Percentiles rank a stretch among this genome's conserved stretches.
Conservation (phyloP, 2,797 vertebrate genomes). For the Craterocephalus amniculus region DNA sequence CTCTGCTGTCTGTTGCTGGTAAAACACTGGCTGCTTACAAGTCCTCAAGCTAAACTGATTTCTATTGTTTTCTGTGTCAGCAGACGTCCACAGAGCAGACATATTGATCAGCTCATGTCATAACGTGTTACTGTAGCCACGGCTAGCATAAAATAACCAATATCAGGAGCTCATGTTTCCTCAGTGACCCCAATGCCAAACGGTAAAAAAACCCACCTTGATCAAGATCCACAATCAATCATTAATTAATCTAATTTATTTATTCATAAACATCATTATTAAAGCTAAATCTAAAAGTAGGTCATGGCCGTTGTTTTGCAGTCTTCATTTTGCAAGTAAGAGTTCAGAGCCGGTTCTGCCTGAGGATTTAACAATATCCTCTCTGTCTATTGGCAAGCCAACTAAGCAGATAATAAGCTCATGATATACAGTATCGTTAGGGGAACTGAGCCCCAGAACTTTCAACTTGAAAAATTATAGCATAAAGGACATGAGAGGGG, state of each 20-base stretch:
- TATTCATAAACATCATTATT: background rate
- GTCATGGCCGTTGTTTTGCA: constrained; percentile 15
- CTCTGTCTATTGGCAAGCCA: constrained; percentile 54
- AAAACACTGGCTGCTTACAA: background rate
- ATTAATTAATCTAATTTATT: background rate
- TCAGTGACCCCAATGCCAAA: background rate
- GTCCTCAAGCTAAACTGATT: background rate
- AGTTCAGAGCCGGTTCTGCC: constrained; percentile 25
- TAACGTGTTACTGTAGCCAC: background rate
- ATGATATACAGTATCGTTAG: constrained; percentile 60
- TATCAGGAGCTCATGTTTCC: background rate
- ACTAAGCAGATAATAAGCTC: constrained; percentile 64
- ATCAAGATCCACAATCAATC: background rate
- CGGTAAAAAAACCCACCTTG: background rate
- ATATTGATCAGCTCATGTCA: background rate
- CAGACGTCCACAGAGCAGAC: background rate
- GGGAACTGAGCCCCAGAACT: constrained; percentile 65
- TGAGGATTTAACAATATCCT: constrained; percentile 47
- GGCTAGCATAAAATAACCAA: background rate
- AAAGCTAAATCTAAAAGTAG: constrained; percentile 11
- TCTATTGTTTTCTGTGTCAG: background rate
- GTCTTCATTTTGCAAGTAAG: constrained; percentile 5
- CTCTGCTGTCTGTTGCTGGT: background rate
- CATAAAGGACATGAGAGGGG: constrained; percentile 43
- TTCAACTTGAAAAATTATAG: constrained; percentile 68